Base-by-base conservation (phyloP, 1,140 invertebrate species). In the Euborellia annulipes region DNA sequence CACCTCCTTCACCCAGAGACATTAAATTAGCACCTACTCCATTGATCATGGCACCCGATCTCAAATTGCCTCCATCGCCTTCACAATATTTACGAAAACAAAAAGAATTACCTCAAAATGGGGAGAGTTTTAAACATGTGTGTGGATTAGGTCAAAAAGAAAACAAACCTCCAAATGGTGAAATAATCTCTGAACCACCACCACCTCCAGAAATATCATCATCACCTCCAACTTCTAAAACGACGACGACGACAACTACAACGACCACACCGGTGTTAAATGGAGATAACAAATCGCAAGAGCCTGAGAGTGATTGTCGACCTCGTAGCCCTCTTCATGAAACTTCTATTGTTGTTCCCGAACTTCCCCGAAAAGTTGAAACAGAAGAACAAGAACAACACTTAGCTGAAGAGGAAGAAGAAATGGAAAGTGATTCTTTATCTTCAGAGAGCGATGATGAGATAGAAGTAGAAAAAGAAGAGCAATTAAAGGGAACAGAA, bases 401-500 rank as follows among this genome's bases (percentile, higher is more conserved):
- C n/a, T 49, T 54, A 4, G 47, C 49, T 8, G 51, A 47, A 3
- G 61, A 62, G 3, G 66, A 68, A 30, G 65, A 64, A 0, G 70
- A 75, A 46, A 67, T 73, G 42, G 75, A 73, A 43, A 77, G 69
- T 18, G 76, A 78, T 60, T 79, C 74, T 0, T 57, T 78, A 13
- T 73, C 72, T 0, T 73, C 72, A n/a, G 2, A 62, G 54, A 38
- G 57, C 59, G 23, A 27, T 9, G 50, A 50, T 8, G 55, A 58
- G 1, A 63, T 66, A 37, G 63, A 66, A n/a, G 50, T 58, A 20
- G 48, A 52, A 2, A 60, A 64, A 22, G 59, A 55, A 17, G 50
- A 46, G 41, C 57, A 55, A 30, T 53, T 60, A 4, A 46, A 44
- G 1, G 60, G 62, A 1, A 59, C 8, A 52, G 42, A 43, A 13